Percentiles rank a stretch among this genome's conserved stretches.
These are phyloP conservation scores for Gambelia wislizenii DNA, from an alignment of 2,797 vertebrate genomes.

Conservation along the genomic window DNA sequence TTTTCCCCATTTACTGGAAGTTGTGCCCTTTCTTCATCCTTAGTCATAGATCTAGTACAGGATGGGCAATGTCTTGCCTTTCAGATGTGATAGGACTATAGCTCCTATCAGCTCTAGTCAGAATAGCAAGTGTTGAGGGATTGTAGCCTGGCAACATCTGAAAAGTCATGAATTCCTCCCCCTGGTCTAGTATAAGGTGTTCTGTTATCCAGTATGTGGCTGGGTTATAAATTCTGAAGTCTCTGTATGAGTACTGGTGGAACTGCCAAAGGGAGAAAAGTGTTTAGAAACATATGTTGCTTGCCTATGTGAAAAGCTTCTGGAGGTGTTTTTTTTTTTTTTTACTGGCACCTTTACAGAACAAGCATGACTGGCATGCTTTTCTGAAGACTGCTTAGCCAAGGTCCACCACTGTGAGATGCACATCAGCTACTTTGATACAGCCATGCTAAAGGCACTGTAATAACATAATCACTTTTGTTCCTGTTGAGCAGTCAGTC, in stretches of 20 bases:
- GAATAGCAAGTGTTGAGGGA: not conserved
- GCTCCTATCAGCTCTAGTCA: not conserved
- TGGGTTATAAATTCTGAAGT: not conserved
- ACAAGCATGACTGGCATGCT: not conserved
- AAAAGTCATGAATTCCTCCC: not conserved
- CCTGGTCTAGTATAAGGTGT: not conserved
- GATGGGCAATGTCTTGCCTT: not conserved
- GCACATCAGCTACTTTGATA: not conserved
- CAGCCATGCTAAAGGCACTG: not conserved
- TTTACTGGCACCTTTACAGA: not conserved
- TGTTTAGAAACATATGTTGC: not conserved
- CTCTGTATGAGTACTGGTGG: not conserved
- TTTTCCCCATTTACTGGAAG: not conserved
- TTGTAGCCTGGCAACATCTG: not conserved
- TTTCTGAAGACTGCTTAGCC: not conserved
- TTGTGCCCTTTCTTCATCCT: not conserved
- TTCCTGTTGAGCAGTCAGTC: not conserved
- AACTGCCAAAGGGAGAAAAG: not conserved
- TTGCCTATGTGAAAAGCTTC: not conserved
- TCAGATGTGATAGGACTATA: not conserved
- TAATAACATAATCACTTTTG: not conserved
- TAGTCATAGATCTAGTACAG: not conserved
- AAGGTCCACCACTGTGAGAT: not conserved
- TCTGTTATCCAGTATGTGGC: rapidly evolving
- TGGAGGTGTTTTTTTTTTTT: too few relatives aligned